Conservation (phyloP, 2,888 invertebrate genomes). For the Plebejus argus region DNA sequence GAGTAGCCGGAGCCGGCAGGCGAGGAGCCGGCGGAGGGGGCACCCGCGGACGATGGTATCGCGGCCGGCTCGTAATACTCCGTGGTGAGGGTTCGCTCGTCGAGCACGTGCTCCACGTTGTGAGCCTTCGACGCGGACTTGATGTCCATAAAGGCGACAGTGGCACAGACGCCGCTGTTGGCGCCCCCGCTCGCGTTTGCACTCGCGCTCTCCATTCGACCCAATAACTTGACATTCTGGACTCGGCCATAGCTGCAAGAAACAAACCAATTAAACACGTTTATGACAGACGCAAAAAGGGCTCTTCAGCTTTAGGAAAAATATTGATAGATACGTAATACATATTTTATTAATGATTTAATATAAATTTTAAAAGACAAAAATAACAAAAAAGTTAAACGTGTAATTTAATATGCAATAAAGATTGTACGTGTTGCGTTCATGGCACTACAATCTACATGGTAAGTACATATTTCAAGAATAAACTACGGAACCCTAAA, state of each 20-base stretch:
- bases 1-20: slow-evolving; percentile 82
- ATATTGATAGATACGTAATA: neutral
- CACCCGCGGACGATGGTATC: slow-evolving; percentile 83
- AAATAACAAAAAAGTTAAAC: neutral
- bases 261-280: slow-evolving; percentile 44
- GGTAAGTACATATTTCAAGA: too few relatives aligned
- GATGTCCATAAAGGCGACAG: slow-evolving; percentile 98
- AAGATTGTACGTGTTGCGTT: too few relatives aligned
- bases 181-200: slow-evolving; percentile 76
- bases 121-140: slow-evolving; percentile 97
- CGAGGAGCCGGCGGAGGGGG: slow-evolving; percentile 78
- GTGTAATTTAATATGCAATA: neutral
- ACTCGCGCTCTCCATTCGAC: slow-evolving; percentile 80
- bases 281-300: neutral
- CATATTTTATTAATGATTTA: too few relatives aligned
- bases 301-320: neutral
- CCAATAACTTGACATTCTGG: slow-evolving; percentile 96
- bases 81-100: slow-evolving; percentile 92
- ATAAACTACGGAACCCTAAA: too few relatives aligned
- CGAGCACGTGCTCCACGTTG: slow-evolving; percentile 93
- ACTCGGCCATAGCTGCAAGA: slow-evolving; percentile 96
- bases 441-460: too few relatives aligned
- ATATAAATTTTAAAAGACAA: neutral
- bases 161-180: slow-evolving; percentile 88
- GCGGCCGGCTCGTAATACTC: slow-evolving; percentile 95